Evolutionary conservation across 2,888 invertebrate genomes (phyloP).

Genomic region (Microplitis deprimator): DNA sequence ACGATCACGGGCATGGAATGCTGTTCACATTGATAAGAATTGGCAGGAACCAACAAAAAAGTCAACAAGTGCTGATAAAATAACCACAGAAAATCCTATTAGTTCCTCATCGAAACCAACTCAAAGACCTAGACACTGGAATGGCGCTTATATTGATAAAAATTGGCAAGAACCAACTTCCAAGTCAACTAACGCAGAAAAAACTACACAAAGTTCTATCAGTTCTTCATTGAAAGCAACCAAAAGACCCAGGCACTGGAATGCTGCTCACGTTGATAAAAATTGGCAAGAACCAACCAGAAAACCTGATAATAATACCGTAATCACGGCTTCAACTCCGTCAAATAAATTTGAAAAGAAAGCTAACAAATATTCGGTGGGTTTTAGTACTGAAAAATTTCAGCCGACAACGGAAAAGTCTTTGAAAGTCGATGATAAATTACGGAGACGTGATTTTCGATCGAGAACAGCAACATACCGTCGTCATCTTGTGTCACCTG

Average conservation of each 20-base stretch:
- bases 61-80: background rate
- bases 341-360: background rate
- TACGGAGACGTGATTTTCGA: slow-evolving; percentile 57
- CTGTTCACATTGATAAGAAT: slow-evolving; percentile 45
- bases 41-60: slow-evolving; percentile 42
- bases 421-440: slow-evolving; percentile 14
- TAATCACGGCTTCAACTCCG: slow-evolving; percentile 31
- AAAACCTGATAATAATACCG: slow-evolving; percentile 31
- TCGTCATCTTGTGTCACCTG: slow-evolving; percentile 62
- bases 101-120: slow-evolving; percentile 26
- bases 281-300: slow-evolving; percentile 47
- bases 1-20: slow-evolving; percentile 43
- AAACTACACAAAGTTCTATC: background rate
- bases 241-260: slow-evolving; percentile 45
- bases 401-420: slow-evolving; percentile 37
- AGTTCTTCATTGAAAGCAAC: slow-evolving; percentile 36
- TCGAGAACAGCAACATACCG: slow-evolving; percentile 67
- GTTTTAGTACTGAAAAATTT: slow-evolving; percentile 26
- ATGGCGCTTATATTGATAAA: slow-evolving; percentile 41
- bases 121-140: slow-evolving; percentile 41
- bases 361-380: slow-evolving; percentile 17
- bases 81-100: slow-evolving; percentile 21
- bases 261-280: slow-evolving; percentile 45
- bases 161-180: slow-evolving; percentile 43
- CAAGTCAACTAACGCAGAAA: background rate